These are phyloP conservation scores for Hypotaenidia philippensis DNA, from an alignment of 2,797 vertebrate species.

Conservation along the genomic window DNA sequence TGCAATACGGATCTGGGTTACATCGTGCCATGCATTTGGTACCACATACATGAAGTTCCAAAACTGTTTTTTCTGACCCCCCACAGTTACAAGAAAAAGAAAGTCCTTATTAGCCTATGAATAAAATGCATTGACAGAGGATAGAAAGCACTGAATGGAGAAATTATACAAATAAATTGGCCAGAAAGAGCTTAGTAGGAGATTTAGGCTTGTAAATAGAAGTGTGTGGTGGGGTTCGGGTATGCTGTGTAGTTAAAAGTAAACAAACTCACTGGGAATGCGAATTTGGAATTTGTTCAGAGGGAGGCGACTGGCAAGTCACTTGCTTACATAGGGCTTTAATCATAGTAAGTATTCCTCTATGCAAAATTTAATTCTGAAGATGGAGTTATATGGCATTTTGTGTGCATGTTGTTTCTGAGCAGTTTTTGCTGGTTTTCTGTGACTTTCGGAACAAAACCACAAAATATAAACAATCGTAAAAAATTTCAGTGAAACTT, in stretches of 20 bases:
- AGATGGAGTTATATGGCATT: neutral
- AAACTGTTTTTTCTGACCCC: neutral
- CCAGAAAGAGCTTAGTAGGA: constrained; percentile 2
- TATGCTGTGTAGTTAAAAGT: neutral
- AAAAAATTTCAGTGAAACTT: neutral
- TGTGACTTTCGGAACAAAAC: neutral
- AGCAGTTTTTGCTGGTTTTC: neutral
- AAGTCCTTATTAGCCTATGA: constrained; percentile 4
- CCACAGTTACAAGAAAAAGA: neutral
- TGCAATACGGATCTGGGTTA: neutral
- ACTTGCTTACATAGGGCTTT: neutral
- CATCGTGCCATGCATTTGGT: neutral
- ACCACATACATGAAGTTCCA: fast-evolving
- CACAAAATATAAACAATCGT: neutral
- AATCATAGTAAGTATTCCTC: neutral
- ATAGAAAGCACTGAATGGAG: neutral
- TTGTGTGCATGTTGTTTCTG: neutral
- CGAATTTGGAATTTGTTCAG: constrained; percentile 34
- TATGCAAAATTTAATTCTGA: constrained; percentile 4
- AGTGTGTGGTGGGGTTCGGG: neutral
- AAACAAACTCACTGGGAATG: neutral
- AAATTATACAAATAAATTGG: constrained; percentile 41
- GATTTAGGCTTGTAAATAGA: constrained; percentile 39
- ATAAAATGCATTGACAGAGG: neutral
- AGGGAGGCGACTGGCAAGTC: neutral